These are phyloP conservation scores for Bombus consobrinus DNA, from an alignment of 1,140 invertebrate species.

Conservation along the genomic window DNA sequence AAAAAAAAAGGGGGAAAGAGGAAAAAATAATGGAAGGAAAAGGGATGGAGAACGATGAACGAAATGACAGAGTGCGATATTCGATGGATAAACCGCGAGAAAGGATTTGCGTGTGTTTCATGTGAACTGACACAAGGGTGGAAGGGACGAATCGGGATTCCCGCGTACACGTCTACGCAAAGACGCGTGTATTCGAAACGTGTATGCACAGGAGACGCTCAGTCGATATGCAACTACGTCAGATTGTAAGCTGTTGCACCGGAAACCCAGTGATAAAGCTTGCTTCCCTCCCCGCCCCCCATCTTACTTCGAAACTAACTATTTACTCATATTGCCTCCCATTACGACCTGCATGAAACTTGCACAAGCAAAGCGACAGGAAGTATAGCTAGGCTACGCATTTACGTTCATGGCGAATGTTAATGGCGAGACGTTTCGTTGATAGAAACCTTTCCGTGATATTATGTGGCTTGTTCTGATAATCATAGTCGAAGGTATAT, in stretches of 20 bases:
- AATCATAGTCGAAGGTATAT: no score
- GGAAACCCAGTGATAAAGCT: slow-evolving; percentile 55
- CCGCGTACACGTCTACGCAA: neutral
- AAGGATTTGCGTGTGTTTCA: slow-evolving; percentile 12
- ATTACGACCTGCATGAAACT: slow-evolving; percentile 53
- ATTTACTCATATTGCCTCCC: slow-evolving; percentile 62
- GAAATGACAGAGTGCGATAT: slow-evolving; percentile 53
- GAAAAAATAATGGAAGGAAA: neutral
- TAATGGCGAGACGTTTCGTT: slow-evolving; percentile 22
- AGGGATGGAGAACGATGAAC: slow-evolving; percentile 9
- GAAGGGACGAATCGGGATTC: neutral
- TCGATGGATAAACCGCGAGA: slow-evolving; percentile 51
- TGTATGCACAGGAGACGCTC: neutral
- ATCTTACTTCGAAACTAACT: slow-evolving; percentile 56
- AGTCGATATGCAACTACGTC: slow-evolving; percentile 37
- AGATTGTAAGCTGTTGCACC: slow-evolving; percentile 64
- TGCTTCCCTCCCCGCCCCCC: neutral
- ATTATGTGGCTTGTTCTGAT: slow-evolving; percentile 1
- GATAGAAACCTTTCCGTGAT: slow-evolving; percentile 23
- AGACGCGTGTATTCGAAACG: neutral
- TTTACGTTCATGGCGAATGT: neutral
- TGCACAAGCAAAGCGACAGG: slow-evolving; percentile 28
- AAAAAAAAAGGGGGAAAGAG: neutral
- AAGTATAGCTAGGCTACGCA: slow-evolving; percentile 8
- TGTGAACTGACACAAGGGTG: neutral